Evolutionary conservation across 2,113 vertebrate genomes (phyloP), one percentile per base, ranked within the genome.

Genomic region (Grammomys dolichurus): DNA sequence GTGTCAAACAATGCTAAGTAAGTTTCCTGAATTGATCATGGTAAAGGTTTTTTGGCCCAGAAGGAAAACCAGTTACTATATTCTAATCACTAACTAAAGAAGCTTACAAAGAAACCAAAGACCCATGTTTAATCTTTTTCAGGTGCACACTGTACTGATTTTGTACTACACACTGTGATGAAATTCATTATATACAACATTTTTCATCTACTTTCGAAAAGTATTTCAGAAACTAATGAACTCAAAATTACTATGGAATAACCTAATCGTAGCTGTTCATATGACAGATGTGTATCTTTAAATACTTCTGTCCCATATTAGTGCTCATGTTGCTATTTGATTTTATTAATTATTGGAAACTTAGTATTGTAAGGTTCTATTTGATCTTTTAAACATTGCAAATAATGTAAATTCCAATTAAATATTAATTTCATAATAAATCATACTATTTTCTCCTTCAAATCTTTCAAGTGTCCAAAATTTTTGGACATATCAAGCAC

Each of bases 361-460:
- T 87, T 11, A 5, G 3, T 80, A 22, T 63, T 90, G 0, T 9
- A 86, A 8, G 20, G 11, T 11, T 17, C 4, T 82, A 87, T 24
- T 0, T n/a, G 20, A 73, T 85, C 91, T 16, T 13, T 82, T 46
- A 40, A 56, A 24, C 17, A 20, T 19, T 69, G 2, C 0, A 56
- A 91, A 82, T 1, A 87, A 75, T 67, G 92, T 95, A 9, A 43
- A 95, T 16, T 94, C 73, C 77, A 87, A 67, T 89, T 11, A 96
- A 89, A 0, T 85, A 51, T 40, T 69, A 17, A 85, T 77, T 91
- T 85, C 54, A 90, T 16, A n/a, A 3, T 48, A 40, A 17, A 94
- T 16, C 43, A 6, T n/a, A 56, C 40, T 65, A 13, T 77, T 89
- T 92, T 36, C 81, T 54, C 4, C 10, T 31, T 28, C 73, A 92